phyloP scores from a whole-genome alignment of 2,113 vertebrate genomes.

The Pygoscelis antarcticus region DNA sequence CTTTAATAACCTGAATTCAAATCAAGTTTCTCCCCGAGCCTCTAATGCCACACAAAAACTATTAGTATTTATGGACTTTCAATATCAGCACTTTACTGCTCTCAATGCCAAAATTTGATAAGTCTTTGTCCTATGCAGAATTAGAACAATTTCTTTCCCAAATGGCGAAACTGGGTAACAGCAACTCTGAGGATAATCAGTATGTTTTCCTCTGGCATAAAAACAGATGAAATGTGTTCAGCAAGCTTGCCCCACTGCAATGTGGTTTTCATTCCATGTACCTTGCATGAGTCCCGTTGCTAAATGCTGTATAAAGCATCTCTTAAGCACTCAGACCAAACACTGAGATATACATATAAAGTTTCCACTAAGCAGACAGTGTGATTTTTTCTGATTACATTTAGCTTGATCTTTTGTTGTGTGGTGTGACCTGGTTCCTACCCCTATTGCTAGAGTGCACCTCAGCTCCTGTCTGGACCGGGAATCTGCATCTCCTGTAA shows the following conservation, averaged over 20 bases:
- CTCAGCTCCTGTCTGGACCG: neutral
- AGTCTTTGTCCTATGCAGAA: conserved; percentile 16
- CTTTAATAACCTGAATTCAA: conserved; percentile 10
- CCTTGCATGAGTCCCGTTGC: neutral
- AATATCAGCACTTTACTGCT: conserved; percentile 26
- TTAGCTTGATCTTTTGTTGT: neutral
- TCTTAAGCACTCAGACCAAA: neutral
- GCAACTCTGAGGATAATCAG: neutral
- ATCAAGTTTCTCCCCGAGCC: neutral
- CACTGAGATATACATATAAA: neutral
- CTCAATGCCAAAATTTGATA: conserved; percentile 2
- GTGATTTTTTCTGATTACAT: neutral
- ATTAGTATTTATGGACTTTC: conserved; percentile 46
- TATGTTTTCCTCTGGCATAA: neutral
- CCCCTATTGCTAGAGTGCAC: neutral
- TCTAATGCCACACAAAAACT: conserved; percentile 36
- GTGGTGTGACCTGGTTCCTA: neutral
- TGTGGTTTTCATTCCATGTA: neutral
- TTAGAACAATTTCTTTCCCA: conserved; percentile 17
- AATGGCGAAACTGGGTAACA: neutral
- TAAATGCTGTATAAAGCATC: neutral
- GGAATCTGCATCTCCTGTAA: neutral
- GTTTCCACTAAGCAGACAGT: neutral
- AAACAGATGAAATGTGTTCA: neutral
- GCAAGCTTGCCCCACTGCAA: neutral